Percentiles rank a stretch among this genome's conserved stretches.
These are phyloP conservation scores for Poeciliopsis retropinna DNA, from an alignment of 2,113 vertebrate species.

Conservation along the genomic window DNA sequence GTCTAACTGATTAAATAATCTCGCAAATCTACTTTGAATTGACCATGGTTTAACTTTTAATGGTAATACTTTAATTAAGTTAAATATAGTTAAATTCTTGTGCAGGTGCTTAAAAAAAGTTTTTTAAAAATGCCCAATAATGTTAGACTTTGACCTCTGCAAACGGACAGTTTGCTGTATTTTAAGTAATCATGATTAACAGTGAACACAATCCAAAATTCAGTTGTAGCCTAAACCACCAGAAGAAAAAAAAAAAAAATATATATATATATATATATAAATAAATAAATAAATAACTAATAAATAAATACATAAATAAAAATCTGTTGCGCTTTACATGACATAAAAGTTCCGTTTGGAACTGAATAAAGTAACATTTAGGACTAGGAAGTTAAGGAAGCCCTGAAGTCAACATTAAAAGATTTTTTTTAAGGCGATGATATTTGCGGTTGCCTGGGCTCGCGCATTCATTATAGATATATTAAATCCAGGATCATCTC, in stretches of 20 bases:
- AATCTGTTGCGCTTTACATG: not conserved
- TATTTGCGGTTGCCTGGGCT: slow-evolving; percentile 79
- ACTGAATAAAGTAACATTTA: not conserved
- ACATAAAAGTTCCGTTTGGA: not conserved
- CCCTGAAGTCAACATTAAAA: not conserved
- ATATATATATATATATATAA: no score
- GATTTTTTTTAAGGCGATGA: not conserved
- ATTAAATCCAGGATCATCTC: slow-evolving; percentile 85
- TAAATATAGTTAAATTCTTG: no score
- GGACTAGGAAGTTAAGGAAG: not conserved
- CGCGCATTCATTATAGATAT: slow-evolving; percentile 86
- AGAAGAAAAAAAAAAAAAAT: not conserved
- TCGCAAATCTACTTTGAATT: no score
- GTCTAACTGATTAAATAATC: no score
- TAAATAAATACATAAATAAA: no score
- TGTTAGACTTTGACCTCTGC: no score
- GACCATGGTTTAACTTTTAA: no score
- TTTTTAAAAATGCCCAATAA: no score
- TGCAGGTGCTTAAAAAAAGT: no score
- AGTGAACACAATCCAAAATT: not conserved
- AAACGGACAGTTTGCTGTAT: not conserved
- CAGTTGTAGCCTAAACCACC: not conserved
- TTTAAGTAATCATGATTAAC: not conserved
- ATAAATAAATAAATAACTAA: no score
- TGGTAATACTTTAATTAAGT: no score